Percentiles rank a stretch among this genome's conserved stretches.
Evolutionary conservation across 2,113 vertebrate species (phyloP).

Genomic region (Megaleporinus macrocephalus): DNA sequence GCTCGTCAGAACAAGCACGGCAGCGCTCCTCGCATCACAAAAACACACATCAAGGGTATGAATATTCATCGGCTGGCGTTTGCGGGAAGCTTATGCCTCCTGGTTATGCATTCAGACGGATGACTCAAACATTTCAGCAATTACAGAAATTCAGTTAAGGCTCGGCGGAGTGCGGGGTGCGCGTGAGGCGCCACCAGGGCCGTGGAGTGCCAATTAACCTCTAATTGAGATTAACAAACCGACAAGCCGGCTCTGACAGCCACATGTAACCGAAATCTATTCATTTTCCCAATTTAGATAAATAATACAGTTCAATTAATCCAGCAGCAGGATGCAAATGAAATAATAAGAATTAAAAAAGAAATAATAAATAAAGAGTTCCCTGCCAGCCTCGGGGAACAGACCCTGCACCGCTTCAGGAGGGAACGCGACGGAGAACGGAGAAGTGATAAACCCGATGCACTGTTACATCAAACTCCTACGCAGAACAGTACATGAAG

Average conservation of each 20-base stretch:
- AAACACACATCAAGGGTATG: slow-evolving; percentile 53
- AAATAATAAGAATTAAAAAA: too few relatives aligned
- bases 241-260: slow-evolving; percentile 61
- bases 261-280: slow-evolving; percentile 66
- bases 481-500: neutral
- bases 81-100: slow-evolving; percentile 55
- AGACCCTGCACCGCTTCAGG: slow-evolving; percentile 8
- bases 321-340: slow-evolving; percentile 62
- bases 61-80: slow-evolving; percentile 74
- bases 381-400: slow-evolving; percentile 38
- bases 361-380: too few relatives aligned
- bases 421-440: neutral
- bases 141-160: slow-evolving; percentile 61
- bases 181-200: slow-evolving; percentile 66
- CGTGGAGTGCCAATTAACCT: slow-evolving; percentile 75
- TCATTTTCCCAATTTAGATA: slow-evolving; percentile 67
- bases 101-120: slow-evolving; percentile 67
- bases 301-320: slow-evolving; percentile 71
- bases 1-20: slow-evolving; percentile 58
- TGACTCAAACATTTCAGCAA: slow-evolving; percentile 65
- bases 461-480: neutral
- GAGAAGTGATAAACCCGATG: neutral
- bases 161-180: slow-evolving; percentile 56
- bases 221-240: slow-evolving; percentile 72
- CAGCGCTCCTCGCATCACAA: slow-evolving; percentile 44